These are phyloP conservation scores for Anguilla anguilla DNA, from an alignment of 2,797 vertebrate genomes.

Conservation along the genomic window DNA sequence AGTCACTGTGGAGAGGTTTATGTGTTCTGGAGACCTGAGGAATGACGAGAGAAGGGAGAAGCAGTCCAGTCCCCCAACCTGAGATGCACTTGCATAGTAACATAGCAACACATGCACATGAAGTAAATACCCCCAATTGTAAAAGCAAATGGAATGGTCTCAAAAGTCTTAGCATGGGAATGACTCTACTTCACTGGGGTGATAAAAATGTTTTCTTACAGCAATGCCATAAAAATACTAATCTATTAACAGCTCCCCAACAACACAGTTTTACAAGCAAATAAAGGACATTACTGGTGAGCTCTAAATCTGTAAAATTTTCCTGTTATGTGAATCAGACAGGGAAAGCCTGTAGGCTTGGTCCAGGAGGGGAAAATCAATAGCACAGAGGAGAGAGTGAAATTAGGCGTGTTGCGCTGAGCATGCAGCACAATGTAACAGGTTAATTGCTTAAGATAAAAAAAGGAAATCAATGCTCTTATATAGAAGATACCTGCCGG, in stretches of 20 bases:
- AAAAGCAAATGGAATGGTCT: constrained; percentile 36
- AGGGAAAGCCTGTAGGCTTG: constrained; percentile 47
- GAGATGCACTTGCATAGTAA: background rate
- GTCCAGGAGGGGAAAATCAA: constrained; percentile 59
- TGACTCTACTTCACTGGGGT: constrained; percentile 44
- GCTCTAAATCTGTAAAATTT: constrained; percentile 66
- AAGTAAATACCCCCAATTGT: constrained; percentile 6
- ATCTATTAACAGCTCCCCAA: constrained; percentile 59
- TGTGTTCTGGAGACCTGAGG: constrained; percentile 12
- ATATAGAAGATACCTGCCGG: background rate
- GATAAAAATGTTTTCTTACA: constrained; percentile 51
- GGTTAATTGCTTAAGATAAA: constrained; percentile 66
- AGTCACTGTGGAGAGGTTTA: constrained; percentile 39
- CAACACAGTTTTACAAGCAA: constrained; percentile 63
- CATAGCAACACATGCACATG: background rate
- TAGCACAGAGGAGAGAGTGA: constrained; percentile 49
- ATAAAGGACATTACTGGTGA: constrained; percentile 67
- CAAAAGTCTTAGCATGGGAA: constrained; percentile 38
- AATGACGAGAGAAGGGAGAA: background rate
- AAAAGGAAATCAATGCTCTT: constrained; percentile 15
- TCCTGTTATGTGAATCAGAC: constrained; percentile 60
- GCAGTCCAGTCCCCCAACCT: background rate
- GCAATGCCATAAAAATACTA: constrained; percentile 38
- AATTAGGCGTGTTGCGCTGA: constrained; percentile 59
- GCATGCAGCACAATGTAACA: constrained; percentile 58